Evolutionary conservation across 2,888 invertebrate genomes (phyloP).

Genomic region (Euzophera pinguis): DNA sequence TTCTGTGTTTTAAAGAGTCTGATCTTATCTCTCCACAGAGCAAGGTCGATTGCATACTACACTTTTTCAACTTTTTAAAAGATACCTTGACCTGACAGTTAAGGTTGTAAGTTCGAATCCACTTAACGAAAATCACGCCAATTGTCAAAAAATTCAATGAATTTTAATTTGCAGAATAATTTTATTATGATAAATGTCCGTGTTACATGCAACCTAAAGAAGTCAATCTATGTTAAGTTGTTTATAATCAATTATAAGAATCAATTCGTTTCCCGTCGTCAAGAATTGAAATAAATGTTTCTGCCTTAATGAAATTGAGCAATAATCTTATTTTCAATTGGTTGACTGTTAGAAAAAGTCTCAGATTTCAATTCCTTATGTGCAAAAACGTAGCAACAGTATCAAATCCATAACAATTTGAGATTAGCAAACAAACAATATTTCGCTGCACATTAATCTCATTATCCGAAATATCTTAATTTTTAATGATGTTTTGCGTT

Average conservation of each 20-base stretch:
- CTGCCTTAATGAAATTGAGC: too few species aligned
- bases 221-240: background rate
- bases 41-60: background rate
- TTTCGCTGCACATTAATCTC: too few species aligned
- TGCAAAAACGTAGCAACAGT: too few species aligned
- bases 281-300: too few species aligned
- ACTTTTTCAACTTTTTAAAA: conserved; percentile 1
- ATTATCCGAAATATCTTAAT: too few species aligned
- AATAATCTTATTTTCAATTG: too few species aligned
- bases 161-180: background rate
- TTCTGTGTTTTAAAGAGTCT: background rate
- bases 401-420: too few species aligned
- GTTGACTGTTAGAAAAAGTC: too few species aligned
- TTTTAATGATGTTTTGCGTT: too few species aligned
- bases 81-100: background rate
- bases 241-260: background rate
- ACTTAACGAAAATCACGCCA: background rate
- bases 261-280: too few species aligned
- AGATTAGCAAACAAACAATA: too few species aligned
- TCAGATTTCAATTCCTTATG: too few species aligned
- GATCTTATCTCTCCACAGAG: background rate
- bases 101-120: background rate
- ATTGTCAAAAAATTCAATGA: background rate
- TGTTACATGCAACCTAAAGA: background rate
- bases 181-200: background rate